Conservation (phyloP, 2,113 vertebrate species). For the Dasyornis broadbenti region DNA sequence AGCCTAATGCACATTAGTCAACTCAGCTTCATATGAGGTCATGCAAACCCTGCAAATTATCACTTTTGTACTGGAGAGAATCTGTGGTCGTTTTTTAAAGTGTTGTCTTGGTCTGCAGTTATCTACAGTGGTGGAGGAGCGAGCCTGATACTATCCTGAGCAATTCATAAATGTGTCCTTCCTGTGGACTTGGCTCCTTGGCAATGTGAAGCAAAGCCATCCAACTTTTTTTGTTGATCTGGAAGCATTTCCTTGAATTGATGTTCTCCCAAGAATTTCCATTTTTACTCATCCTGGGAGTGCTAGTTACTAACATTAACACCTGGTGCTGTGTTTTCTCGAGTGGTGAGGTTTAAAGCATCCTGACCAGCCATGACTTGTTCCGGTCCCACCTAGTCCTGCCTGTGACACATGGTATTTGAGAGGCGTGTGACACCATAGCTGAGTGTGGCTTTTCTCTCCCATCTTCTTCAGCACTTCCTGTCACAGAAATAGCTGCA, state of each 20-base stretch:
- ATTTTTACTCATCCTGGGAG: not conserved
- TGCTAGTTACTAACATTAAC: not conserved
- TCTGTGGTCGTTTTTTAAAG: not conserved
- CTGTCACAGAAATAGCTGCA: accelerated
- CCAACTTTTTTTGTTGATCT: not conserved
- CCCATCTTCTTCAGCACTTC: not conserved
- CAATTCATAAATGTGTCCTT: not conserved
- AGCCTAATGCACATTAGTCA: constrained; percentile 13
- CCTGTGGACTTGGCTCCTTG: not conserved
- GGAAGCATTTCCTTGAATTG: not conserved
- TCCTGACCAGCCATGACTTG: not conserved
- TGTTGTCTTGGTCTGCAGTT: not conserved
- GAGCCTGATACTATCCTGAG: not conserved
- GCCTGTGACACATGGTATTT: accelerated
- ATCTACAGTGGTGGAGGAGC: not conserved
- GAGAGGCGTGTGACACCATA: not conserved
- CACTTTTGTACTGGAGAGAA: constrained; percentile 10
- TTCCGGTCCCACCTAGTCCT: not conserved
- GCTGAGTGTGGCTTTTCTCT: not conserved
- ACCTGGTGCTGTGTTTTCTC: not conserved
- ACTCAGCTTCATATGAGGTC: constrained; percentile 36
- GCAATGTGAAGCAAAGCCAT: not conserved
- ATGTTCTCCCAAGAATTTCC: not conserved
- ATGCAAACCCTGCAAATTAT: constrained; percentile 51
- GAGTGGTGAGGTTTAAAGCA: not conserved